A percentile compares a stretch with the other conserved stretches of the same genome.
phyloP scores from a whole-genome alignment of 2,888 invertebrate species.

The Siphonodentalium dalli region DNA sequence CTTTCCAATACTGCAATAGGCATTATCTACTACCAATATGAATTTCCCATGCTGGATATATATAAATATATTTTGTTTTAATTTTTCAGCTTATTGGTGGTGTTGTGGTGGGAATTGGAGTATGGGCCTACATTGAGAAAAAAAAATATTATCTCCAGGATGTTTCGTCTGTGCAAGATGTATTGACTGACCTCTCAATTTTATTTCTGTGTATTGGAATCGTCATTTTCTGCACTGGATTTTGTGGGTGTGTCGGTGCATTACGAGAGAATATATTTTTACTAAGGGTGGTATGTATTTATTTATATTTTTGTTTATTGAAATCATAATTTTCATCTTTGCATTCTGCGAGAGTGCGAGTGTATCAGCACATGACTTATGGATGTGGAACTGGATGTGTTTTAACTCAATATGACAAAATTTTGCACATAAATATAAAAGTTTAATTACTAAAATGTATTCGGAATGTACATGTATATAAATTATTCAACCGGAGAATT shows the following conservation, averaged over 20 bases:
- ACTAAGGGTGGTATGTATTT: constrained; percentile 78
- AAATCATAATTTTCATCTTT: no score
- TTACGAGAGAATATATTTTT: constrained; percentile 89
- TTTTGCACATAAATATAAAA: no score
- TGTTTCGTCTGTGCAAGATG: constrained; percentile 75
- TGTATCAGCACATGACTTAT: no score
- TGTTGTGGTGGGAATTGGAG: constrained; percentile 82
- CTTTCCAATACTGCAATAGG: no score
- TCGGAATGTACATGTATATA: no score
- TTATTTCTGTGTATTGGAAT: constrained; percentile 88
- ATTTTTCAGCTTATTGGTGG: constrained; percentile 82
- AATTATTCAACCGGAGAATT: no score
- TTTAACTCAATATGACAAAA: no score
- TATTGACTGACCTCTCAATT: constrained; percentile 84
- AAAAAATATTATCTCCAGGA: constrained; percentile 75
- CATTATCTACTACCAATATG: no score
- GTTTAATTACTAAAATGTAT: no score
- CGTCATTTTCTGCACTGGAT: constrained; percentile 91
- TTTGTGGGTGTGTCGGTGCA: constrained; percentile 91
- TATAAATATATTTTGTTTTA: constrained; percentile 6
- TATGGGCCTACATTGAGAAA: constrained; percentile 92
- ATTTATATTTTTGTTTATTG: constrained; percentile 25
- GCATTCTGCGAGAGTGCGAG: no score
- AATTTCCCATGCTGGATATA: neutral
- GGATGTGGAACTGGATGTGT: no score